phyloP scores from a whole-genome alignment of 2,888 invertebrate genomes.

The Harpagoxenus sublaevis region DNA sequence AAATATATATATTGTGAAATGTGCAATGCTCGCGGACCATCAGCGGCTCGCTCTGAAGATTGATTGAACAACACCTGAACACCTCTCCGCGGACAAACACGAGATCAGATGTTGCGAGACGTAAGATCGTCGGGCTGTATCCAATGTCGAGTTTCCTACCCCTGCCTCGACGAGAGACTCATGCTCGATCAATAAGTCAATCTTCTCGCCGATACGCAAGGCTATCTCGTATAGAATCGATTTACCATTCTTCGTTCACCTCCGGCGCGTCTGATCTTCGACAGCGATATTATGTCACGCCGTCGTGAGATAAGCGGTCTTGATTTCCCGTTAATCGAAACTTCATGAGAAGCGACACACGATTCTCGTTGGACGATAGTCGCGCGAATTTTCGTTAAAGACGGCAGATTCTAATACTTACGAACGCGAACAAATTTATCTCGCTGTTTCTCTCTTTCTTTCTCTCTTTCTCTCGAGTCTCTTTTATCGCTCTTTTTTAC shows the following conservation, averaged over 20 bases:
- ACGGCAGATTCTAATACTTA: background rate
- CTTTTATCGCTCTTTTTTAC: background rate
- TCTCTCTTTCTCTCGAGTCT: background rate
- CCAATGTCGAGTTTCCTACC: constrained; percentile 35
- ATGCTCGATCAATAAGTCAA: constrained; percentile 70
- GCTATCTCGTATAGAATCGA: constrained; percentile 63
- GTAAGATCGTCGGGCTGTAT: constrained; percentile 13
- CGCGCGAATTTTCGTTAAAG: constrained; percentile 11
- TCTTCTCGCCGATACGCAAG: constrained; percentile 69
- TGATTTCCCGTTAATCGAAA: constrained; percentile 49
- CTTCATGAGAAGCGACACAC: background rate
- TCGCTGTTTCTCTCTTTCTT: background rate
- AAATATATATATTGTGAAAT: background rate
- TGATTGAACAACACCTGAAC: constrained; percentile 25
- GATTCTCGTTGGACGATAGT: background rate
- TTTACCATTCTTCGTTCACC: constrained; percentile 56
- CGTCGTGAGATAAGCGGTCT: constrained; percentile 30
- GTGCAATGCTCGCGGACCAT: background rate
- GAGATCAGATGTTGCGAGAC: constrained; percentile 6
- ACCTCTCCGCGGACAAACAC: constrained; percentile 23
- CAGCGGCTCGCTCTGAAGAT: background rate
- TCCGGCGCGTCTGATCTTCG: constrained; percentile 36
- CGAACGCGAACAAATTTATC: constrained; percentile 14
- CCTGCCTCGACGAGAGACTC: constrained; percentile 28
- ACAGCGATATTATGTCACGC: constrained; percentile 46